Percentiles rank a stretch among this genome's conserved stretches.
Conservation (phyloP, 2,888 invertebrate species). For the Melinopterus prodromus region DNA sequence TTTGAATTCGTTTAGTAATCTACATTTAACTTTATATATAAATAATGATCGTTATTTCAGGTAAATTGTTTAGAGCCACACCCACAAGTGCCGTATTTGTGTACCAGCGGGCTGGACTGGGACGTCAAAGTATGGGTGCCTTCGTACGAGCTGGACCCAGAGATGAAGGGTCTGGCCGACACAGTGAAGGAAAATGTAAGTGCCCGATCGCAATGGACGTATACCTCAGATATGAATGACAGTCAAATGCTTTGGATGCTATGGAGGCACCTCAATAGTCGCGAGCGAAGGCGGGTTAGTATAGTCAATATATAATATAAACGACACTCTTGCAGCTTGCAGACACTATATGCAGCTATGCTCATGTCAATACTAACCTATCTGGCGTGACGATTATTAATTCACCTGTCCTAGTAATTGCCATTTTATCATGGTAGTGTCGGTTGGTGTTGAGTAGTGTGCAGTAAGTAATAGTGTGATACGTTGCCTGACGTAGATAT, state of each 20-base stretch:
- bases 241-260: slow-evolving; percentile 58
- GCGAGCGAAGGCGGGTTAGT: slow-evolving; percentile 40
- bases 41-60: slow-evolving; percentile 59
- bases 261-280: slow-evolving; percentile 54
- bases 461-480: no score
- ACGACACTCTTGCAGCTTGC: neutral
- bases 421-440: neutral
- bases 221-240: slow-evolving; percentile 50
- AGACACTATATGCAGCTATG: neutral
- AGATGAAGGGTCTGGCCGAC: slow-evolving; percentile 64
- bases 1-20: no score
- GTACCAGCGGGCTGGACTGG: slow-evolving; percentile 90
- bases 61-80: slow-evolving; percentile 93
- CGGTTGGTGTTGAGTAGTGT: no score
- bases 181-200: slow-evolving; percentile 52
- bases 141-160: slow-evolving; percentile 66
- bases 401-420: neutral
- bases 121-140: slow-evolving; percentile 96
- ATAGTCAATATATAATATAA: slow-evolving; percentile 26
- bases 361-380: neutral
- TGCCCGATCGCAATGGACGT: slow-evolving; percentile 40
- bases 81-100: slow-evolving; percentile 85
- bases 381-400: neutral
- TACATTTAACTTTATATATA: no score
- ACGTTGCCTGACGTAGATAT: no score